Conservation (phyloP, 2,888 invertebrate species). For the Agrotis segetum region DNA sequence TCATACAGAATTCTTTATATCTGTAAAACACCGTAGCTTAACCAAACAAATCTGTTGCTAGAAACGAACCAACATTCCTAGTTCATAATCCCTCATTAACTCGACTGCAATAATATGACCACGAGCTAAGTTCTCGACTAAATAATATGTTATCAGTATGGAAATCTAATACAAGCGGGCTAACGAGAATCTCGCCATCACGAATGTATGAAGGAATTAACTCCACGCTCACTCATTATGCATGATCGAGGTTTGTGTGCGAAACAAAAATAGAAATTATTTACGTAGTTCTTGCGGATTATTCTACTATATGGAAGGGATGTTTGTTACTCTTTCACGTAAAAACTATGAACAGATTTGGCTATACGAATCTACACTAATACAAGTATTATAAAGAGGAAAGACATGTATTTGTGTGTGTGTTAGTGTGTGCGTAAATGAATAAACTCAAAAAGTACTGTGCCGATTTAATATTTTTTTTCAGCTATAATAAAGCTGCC, state of each 20-base stretch:
- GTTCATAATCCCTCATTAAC: not conserved
- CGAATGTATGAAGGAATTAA: slow-evolving; percentile 20
- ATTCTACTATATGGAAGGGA: too few species aligned
- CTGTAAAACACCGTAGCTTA: not conserved
- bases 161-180: slow-evolving; percentile 26
- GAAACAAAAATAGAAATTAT: not conserved
- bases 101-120: slow-evolving; percentile 7
- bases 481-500: too few species aligned
- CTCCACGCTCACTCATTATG: slow-evolving; percentile 8
- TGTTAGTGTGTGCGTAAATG: too few species aligned
- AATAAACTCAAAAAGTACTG: too few species aligned
- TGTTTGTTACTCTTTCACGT: too few species aligned
- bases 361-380: too few species aligned
- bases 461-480: too few species aligned
- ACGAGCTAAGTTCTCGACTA: not conserved
- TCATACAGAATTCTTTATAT: not conserved
- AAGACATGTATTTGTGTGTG: too few species aligned
- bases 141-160: slow-evolving; percentile 40
- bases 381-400: too few species aligned
- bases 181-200: slow-evolving; percentile 33
- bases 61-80: not conserved
- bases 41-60: not conserved
- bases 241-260: not conserved
- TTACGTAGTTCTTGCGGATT: not conserved
- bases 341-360: too few species aligned